Evolutionary conservation across 2,888 invertebrate species (phyloP).

Genomic region (Antheraea assamensis): DNA sequence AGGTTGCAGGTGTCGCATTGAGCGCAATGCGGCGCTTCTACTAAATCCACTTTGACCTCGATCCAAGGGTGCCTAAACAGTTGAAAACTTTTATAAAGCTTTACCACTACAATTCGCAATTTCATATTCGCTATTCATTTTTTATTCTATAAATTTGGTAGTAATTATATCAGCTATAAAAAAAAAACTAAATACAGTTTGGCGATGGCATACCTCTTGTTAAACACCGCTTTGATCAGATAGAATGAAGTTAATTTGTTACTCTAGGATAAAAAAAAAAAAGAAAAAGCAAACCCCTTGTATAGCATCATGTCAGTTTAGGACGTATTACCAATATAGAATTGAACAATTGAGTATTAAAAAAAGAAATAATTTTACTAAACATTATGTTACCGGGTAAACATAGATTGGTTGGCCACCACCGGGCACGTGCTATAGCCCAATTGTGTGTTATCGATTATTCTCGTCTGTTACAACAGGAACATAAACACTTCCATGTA

Average conservation of each 20-base stretch:
- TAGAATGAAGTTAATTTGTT: constrained; percentile 11
- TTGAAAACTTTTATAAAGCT: constrained; percentile 18
- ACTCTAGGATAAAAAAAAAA: background rate
- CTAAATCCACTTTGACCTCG: constrained; percentile 67
- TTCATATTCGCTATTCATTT: background rate
- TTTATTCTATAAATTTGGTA: background rate
- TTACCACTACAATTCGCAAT: background rate
- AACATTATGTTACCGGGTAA: background rate
- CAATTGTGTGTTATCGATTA: constrained; percentile 55
- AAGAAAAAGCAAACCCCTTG: too few relatives aligned
- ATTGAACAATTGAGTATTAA: background rate
- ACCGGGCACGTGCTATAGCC: constrained; percentile 29
- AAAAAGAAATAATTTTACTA: background rate
- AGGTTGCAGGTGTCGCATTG: constrained; percentile 69
- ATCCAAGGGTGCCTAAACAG: constrained; percentile 49
- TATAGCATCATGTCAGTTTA: too few relatives aligned
- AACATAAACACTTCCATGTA: constrained; percentile 28
- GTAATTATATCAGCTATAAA: background rate
- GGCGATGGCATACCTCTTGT: background rate
- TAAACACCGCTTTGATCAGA: background rate
- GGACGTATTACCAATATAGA: too few relatives aligned
- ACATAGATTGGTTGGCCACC: constrained; percentile 44
- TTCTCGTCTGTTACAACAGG: constrained; percentile 27
- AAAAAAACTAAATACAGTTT: too few relatives aligned
- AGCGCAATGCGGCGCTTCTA: constrained; percentile 72